phyloP scores from a whole-genome alignment of 2,113 vertebrate genomes.

The Zeus faber region DNA sequence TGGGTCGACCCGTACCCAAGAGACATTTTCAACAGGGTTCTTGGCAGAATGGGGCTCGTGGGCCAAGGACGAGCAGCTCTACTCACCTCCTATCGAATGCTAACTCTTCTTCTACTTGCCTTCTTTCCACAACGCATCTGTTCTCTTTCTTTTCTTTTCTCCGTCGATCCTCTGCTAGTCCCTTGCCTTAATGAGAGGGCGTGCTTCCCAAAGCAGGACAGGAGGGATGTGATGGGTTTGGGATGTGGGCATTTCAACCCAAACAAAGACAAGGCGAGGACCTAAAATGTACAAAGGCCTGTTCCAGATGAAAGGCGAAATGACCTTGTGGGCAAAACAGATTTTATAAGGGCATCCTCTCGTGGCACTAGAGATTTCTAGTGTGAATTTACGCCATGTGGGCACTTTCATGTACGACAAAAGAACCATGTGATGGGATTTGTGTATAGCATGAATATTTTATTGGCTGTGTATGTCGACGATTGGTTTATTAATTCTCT shows the following conservation, averaged over 20 bases:
- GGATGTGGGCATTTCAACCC: too few relatives aligned
- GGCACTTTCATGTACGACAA: constrained; percentile 55
- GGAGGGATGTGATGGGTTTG: constrained; percentile 39
- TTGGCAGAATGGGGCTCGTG: constrained; percentile 35
- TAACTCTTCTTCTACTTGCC: constrained; percentile 53
- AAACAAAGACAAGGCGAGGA: constrained; percentile 33
- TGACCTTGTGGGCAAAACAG: not conserved
- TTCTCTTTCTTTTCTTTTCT: constrained; percentile 16
- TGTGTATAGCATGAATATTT: constrained; percentile 63
- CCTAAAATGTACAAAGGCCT: too few relatives aligned
- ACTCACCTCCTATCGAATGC: constrained; percentile 51
- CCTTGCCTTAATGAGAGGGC: constrained; percentile 64
- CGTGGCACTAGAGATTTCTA: constrained; percentile 60
- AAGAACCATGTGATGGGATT: constrained; percentile 41
- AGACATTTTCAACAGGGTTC: constrained; percentile 32
- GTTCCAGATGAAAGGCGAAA: too few relatives aligned
- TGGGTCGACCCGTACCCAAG: constrained; percentile 29
- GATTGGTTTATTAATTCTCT: constrained; percentile 48
- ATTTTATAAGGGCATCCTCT: constrained; percentile 26
- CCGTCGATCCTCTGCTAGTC: constrained; percentile 56
- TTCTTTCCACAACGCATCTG: constrained; percentile 42
- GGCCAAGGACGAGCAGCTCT: constrained; percentile 33
- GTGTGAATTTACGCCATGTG: constrained; percentile 57
- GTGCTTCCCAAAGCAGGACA: too few relatives aligned
- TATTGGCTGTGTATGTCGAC: constrained; percentile 56